Evolutionary conservation across 2,113 vertebrate species (phyloP), one percentile per base, ranked within the genome.

Genomic region (Melanerpes aurifrons): DNA sequence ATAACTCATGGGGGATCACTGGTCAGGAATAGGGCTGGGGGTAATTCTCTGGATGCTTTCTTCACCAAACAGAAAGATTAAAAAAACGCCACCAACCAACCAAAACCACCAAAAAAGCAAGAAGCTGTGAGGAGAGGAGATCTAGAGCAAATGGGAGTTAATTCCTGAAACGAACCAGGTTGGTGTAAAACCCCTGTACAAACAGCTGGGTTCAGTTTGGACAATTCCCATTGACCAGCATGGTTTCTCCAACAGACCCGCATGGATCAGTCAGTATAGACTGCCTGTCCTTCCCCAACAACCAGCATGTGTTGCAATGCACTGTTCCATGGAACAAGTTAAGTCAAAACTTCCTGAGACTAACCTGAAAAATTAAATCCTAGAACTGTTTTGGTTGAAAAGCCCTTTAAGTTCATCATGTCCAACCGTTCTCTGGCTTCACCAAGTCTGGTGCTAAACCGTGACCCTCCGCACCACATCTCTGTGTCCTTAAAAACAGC

Each of bases 161-260:
- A 69, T 87, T 47, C 48, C 28, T 70, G 63, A 66, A 47, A 53
- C 7, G 25, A 73, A 22, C 11, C 61, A 78, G 78, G 28, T 22
- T 4, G 7, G 16, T 40, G 13, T 0, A 54, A 54, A 71, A 53
- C 19, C 43, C 82, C 82, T 81, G 48, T 32, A 37, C 66, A 75
- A 89, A 29, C 25, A 40, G 70, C 45, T 72, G 62, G 20, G 72
- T 86, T 74, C 73, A 87, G 53, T 61, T 31, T n/a, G 70, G 78
- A 53, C 66, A 56, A 80, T 90, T 93, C 88, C 77, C 67, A 3
- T 21, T 86, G 87, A 67, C 87, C 35, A 0, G 45, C 40, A 58
- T 50, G n/a, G 86, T 90, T 95, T 77, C 67, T 96, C 71, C 71
- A 64, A 4, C 43, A 74, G 71, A 70, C 79, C 82, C 68, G 68